Conservation (phyloP, 2,888 invertebrate genomes). For the Choristoneura rosaceana region DNA sequence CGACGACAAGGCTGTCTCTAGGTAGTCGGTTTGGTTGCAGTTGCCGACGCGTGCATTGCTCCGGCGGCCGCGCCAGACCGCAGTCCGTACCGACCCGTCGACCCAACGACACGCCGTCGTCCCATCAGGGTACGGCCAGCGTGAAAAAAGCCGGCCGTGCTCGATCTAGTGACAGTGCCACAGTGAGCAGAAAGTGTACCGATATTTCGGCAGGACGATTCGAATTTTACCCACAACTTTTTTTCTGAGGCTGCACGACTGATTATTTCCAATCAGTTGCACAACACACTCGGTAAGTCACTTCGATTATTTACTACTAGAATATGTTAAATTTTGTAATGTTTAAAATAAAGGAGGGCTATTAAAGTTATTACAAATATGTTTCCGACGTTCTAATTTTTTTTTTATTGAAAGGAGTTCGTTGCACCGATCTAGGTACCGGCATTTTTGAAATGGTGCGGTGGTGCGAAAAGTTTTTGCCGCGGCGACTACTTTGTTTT, state of each 20-base stretch:
- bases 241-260: constrained; percentile 59
- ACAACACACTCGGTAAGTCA: constrained; percentile 68
- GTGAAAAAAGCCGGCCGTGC: constrained; percentile 74
- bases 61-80: constrained; percentile 47
- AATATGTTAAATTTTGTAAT: background rate
- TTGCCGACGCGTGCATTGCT: constrained; percentile 35
- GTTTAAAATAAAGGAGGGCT: background rate
- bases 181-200: constrained; percentile 74
- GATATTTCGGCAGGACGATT: constrained; percentile 54
- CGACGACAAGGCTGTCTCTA: constrained; percentile 18
- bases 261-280: constrained; percentile 60
- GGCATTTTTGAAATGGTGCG: constrained; percentile 7
- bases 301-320: constrained; percentile 21
- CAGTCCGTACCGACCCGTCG: constrained; percentile 74
- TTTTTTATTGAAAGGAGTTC: background rate
- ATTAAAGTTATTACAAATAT: too few species aligned
- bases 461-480: background rate
- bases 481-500: background rate
- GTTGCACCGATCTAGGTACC: constrained; percentile 4
- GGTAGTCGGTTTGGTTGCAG: constrained; percentile 31
- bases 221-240: constrained; percentile 56
- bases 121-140: constrained; percentile 57
- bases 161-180: constrained; percentile 76
- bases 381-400: background rate
- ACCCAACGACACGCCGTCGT: constrained; percentile 63